phyloP scores from a whole-genome alignment of 92 coral and sea anemone genomes.

The Paragorgia papillata region DNA sequence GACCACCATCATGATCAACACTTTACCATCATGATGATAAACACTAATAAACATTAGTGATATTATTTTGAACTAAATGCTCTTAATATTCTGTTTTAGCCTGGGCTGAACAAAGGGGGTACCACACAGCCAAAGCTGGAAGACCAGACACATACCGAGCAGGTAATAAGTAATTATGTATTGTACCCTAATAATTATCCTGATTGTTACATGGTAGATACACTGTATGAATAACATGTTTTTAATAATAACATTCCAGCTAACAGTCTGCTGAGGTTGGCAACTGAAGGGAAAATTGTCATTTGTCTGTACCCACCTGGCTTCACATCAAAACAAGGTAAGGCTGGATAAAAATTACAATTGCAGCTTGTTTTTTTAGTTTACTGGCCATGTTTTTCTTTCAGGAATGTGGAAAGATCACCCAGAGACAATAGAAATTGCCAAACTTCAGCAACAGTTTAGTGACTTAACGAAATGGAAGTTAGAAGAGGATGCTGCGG shows the following conservation, averaged over 20 bases:
- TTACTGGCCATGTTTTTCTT: too few relatives aligned
- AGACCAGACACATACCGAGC: constrained; percentile 90
- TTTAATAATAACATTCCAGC: constrained; percentile 55
- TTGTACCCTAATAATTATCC: neutral
- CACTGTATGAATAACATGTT: neutral
- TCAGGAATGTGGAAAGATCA: constrained; percentile 80
- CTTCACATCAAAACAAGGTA: constrained; percentile 69
- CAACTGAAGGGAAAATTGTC: constrained; percentile 89
- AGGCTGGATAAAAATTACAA: neutral
- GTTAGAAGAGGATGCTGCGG: constrained; percentile 59
- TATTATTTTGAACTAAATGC: too few relatives aligned
- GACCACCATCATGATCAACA: too few relatives aligned
- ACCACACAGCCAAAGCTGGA: constrained; percentile 89
- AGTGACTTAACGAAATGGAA: constrained; percentile 38
- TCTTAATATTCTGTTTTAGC: too few relatives aligned
- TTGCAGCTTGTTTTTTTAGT: too few relatives aligned
- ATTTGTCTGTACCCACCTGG: constrained; percentile 87
- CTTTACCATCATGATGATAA: too few relatives aligned
- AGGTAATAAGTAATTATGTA: constrained; percentile 55
- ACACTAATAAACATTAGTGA: too few relatives aligned
- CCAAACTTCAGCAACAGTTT: constrained; percentile 67
- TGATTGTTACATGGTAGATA: neutral
- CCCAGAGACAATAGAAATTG: constrained; percentile 69
- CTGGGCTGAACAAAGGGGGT: constrained; percentile 96
- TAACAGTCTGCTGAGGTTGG: constrained; percentile 86